A percentile compares a stretch with the other conserved stretches of the same genome.
These are phyloP conservation scores for Heteronetta atricapilla DNA, from an alignment of 2,113 vertebrate genomes.

Conservation along the genomic window DNA sequence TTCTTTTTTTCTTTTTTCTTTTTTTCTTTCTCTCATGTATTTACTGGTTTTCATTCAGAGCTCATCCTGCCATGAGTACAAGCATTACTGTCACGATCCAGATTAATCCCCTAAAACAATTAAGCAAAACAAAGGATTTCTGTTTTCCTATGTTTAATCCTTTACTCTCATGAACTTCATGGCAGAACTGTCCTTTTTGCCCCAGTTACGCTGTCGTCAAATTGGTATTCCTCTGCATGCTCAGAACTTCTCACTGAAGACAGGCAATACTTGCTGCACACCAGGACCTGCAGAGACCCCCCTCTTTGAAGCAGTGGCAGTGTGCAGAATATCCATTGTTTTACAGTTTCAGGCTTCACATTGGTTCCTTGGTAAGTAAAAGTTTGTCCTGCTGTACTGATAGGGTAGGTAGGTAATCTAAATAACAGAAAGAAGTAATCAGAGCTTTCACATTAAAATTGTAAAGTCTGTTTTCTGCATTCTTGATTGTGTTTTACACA, in stretches of 20 bases:
- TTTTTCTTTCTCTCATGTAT: not conserved
- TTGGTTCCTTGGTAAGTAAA: not conserved
- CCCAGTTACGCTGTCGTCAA: not conserved
- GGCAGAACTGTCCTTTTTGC: not conserved
- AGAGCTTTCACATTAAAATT: not conserved
- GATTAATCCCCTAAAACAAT: not conserved
- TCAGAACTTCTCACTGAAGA: not conserved
- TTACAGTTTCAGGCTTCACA: constrained; percentile 22
- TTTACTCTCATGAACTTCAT: not conserved
- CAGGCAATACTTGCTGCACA: not conserved
- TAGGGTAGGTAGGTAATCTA: not conserved
- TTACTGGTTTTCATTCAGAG: not conserved
- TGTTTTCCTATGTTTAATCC: not conserved
- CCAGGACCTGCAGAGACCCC: not conserved
- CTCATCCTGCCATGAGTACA: not conserved
- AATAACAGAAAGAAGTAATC: not conserved
- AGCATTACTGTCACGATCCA: not conserved
- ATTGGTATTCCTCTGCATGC: not conserved
- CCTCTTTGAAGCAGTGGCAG: constrained; percentile 11
- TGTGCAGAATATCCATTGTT: not conserved
- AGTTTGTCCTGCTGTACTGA: not conserved
- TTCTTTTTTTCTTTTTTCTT: not conserved
- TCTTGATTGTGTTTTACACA: not conserved
- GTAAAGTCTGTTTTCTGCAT: not conserved
- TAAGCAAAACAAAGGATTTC: not conserved